Evolutionary conservation across 2,113 vertebrate genomes (phyloP).

Genomic region (Gnathonemus echidnorhynchus): DNA sequence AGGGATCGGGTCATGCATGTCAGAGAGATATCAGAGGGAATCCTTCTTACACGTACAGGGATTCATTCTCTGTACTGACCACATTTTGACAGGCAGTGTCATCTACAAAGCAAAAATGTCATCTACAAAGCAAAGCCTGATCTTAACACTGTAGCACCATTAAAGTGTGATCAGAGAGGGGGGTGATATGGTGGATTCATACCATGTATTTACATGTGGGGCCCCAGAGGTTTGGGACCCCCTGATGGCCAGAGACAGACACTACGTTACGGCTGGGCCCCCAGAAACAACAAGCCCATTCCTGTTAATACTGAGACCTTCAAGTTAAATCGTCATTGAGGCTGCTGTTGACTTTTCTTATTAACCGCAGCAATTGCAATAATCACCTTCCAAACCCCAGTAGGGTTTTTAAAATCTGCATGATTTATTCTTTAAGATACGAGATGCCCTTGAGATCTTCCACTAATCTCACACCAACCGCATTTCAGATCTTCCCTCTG

Average conservation of each 20-base stretch:
- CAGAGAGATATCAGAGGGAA: background rate
- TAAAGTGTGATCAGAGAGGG: background rate
- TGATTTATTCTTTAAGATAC: background rate
- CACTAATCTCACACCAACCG: background rate
- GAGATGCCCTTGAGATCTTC: background rate
- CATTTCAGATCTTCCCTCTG: slow-evolving; percentile 51
- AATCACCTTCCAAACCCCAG: background rate
- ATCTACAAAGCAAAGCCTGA: background rate
- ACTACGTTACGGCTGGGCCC: background rate
- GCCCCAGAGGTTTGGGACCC: too few relatives aligned
- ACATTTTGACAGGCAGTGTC: background rate
- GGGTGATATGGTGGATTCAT: background rate
- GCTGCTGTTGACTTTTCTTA: background rate
- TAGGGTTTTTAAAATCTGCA: background rate
- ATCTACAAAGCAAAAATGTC: background rate
- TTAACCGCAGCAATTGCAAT: background rate
- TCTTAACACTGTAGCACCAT: background rate
- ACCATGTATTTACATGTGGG: background rate
- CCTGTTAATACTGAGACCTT: background rate
- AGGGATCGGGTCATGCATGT: slow-evolving; percentile 3
- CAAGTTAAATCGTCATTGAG: background rate
- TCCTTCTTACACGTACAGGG: background rate
- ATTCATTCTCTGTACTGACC: background rate
- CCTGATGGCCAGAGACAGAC: background rate
- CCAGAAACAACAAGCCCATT: background rate